These are phyloP conservation scores for Monomorium pharaonis DNA, from an alignment of 1,140 invertebrate species.

Conservation along the genomic window DNA sequence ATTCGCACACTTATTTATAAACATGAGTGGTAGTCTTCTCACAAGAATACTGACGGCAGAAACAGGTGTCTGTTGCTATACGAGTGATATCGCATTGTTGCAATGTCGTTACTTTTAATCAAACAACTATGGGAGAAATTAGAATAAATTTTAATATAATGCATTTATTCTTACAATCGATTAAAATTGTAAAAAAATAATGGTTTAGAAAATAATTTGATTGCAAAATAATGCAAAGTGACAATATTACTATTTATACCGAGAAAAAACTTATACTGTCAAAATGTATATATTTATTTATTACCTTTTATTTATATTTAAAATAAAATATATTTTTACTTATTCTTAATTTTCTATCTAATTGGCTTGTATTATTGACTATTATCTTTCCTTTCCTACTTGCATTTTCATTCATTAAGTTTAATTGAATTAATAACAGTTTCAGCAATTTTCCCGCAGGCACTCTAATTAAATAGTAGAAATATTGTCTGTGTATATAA, in stretches of 20 bases:
- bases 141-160: not conserved
- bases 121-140: not conserved
- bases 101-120: not conserved
- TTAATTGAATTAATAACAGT: too few relatives aligned
- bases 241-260: too few relatives aligned
- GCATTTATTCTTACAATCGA: not conserved
- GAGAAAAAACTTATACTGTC: too few relatives aligned
- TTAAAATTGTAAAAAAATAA: not conserved
- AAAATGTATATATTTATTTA: too few relatives aligned
- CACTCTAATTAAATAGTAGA: too few relatives aligned
- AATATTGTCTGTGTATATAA: not conserved
- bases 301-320: too few relatives aligned
- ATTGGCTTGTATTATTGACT: too few relatives aligned
- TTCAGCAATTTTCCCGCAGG: too few relatives aligned
- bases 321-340: too few relatives aligned
- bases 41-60: slow-evolving; percentile 33
- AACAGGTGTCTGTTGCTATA: slow-evolving; percentile 63
- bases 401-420: too few relatives aligned
- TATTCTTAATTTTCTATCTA: too few relatives aligned
- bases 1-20: slow-evolving; percentile 41
- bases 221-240: not conserved
- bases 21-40: not conserved
- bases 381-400: too few relatives aligned
- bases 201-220: not conserved
- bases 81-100: slow-evolving; percentile 18